Base-by-base conservation (phyloP, 2,888 invertebrate genomes). In the Pandemis heparana region DNA sequence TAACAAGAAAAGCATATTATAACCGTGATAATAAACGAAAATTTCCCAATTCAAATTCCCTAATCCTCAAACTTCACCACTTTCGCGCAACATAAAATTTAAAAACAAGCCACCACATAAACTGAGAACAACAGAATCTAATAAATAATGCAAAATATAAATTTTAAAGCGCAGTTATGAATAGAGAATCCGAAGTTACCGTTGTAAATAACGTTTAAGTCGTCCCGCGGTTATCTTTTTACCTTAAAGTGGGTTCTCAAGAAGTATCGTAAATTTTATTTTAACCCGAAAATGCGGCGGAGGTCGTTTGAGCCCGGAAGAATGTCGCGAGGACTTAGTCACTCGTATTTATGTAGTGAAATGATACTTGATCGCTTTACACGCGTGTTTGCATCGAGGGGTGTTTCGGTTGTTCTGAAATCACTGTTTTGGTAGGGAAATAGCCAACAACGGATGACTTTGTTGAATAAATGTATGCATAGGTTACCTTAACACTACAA, bases 221-320 rank as follows among this genome's bases (percentile, higher is more conserved):
- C 84, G 83, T 88, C 88, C 85, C 82, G 78, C 79, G 87, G 88
- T 88, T 88, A 89, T 88, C 89, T 87, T 86, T 85, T 84, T 85
- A 85, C 85, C 83, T 82, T 83, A 83, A 82, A 78, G 67, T 80
- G 79, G 80, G 84, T 85, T 83, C 81, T 85, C 79, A 76, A 82
- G 83, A 85, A 85, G 82, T 79, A 79, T 80, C 87, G 83, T 89
- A 89, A 89, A 89, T 89, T 89, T 84, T 81, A 86, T 87, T 87
- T 61, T 74, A 74, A 74, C 74, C 74, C 70, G 69, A 41, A 8
- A 43, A 70, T 51, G 61, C 69, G 5, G 65, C 5, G 18, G 3
- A 39, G 46, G 43, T 9, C 56, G 43, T 67, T 67, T 65, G 46
- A 7, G 23, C 65, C 65, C 38, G 39, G 14, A 56, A 56, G 18